Percentiles rank a stretch among this genome's conserved stretches.
phyloP scores from a whole-genome alignment of 2,113 vertebrate species.

The Mobula birostris region DNA sequence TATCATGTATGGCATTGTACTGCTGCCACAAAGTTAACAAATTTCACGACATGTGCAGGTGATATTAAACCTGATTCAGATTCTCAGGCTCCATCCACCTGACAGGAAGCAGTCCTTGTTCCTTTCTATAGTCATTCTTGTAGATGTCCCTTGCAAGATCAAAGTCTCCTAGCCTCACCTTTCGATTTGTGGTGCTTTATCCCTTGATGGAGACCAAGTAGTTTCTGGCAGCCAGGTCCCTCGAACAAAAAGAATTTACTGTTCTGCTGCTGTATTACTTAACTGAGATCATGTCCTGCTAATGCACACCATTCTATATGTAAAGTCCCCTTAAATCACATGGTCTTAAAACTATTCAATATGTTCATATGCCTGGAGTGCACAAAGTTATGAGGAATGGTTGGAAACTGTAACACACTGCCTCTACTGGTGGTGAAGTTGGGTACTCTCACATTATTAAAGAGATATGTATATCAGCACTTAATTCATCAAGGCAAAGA shows the following conservation, averaged over 20 bases:
- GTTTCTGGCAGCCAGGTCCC: slow-evolving; percentile 32
- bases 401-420: too few relatives aligned
- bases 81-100: slow-evolving; percentile 71
- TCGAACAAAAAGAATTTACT: neutral
- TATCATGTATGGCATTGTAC: too few relatives aligned
- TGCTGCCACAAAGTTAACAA: too few relatives aligned
- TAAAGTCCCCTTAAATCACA: neutral
- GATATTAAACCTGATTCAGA: too few relatives aligned
- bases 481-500: too few relatives aligned
- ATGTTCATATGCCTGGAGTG: too few relatives aligned
- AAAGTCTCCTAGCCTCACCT: slow-evolving; percentile 47
- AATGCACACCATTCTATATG: neutral
- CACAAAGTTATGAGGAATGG: too few relatives aligned
- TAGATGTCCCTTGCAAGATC: slow-evolving; percentile 67
- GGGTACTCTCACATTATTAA: too few relatives aligned
- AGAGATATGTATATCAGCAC: too few relatives aligned
- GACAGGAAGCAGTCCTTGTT: slow-evolving; percentile 63
- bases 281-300: neutral
- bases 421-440: too few relatives aligned
- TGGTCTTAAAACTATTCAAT: too few relatives aligned
- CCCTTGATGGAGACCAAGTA: slow-evolving; percentile 17
- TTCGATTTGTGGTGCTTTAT: slow-evolving; percentile 4
- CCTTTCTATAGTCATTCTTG: slow-evolving; percentile 70
- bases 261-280: neutral
- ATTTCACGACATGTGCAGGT: too few relatives aligned